Evolutionary conservation across 1,140 invertebrate species (phyloP).

Genomic region (Plutomurus gul): DNA sequence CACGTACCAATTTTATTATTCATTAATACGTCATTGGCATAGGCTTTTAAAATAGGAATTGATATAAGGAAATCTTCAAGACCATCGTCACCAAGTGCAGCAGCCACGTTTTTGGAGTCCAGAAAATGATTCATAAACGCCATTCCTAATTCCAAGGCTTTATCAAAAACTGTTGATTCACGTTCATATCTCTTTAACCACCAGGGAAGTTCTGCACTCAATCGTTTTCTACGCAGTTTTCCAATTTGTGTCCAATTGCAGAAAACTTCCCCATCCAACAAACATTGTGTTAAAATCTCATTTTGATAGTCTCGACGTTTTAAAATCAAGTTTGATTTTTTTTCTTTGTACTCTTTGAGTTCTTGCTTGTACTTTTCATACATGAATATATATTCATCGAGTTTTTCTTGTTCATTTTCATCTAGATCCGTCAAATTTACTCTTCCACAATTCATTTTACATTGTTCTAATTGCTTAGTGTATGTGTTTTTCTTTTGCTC

Average conservation of each 20-base stretch:
- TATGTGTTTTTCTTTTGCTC: neutral
- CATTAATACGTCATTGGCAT: neutral
- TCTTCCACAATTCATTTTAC: neutral
- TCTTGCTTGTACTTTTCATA: neutral
- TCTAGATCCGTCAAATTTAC: neutral
- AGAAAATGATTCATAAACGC: neutral
- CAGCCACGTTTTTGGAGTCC: neutral
- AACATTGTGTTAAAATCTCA: neutral
- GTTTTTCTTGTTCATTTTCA: neutral
- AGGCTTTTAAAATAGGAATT: neutral
- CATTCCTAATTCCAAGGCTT: neutral
- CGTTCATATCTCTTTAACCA: conserved; percentile 7
- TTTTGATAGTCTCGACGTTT: neutral
- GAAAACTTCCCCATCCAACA: neutral
- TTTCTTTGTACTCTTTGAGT: neutral
- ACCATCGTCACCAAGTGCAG: neutral
- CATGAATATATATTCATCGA: neutral
- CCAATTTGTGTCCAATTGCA: neutral
- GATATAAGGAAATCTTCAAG: neutral
- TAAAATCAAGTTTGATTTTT: neutral
- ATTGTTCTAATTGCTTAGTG: neutral
- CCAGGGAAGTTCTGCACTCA: neutral
- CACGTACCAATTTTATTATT: neutral
- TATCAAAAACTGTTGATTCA: neutral
- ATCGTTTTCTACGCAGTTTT: neutral